phyloP scores from a whole-genome alignment of 1,140 invertebrate species.

The Odontomachus brunneus region DNA sequence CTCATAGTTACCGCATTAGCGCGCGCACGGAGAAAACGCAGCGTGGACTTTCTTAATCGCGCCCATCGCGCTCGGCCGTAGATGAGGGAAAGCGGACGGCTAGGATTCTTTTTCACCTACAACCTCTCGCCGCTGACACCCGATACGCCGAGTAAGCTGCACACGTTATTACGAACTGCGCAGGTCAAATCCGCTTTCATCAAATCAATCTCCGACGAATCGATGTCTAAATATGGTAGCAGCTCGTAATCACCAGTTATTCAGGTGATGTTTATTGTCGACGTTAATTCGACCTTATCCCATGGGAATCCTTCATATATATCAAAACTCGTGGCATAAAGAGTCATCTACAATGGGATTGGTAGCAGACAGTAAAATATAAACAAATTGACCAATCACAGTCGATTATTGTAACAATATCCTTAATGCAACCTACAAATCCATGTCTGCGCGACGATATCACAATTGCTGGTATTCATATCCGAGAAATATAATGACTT shows the following conservation, averaged over 20 bases:
- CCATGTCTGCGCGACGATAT: too few relatives aligned
- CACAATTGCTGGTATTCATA: neutral
- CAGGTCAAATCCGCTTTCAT: conserved; percentile 35
- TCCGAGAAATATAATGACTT: neutral
- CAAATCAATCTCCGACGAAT: conserved; percentile 14
- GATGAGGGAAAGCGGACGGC: conserved; percentile 64
- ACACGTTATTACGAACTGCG: neutral
- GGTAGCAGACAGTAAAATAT: too few relatives aligned
- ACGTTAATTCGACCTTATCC: neutral
- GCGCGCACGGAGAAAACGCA: conserved; percentile 46
- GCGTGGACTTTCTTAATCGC: conserved; percentile 36
- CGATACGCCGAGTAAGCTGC: neutral
- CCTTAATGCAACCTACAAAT: too few relatives aligned
- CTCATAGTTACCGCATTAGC: conserved; percentile 7
- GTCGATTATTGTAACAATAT: too few relatives aligned
- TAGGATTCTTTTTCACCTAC: conserved; percentile 52
- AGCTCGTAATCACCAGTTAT: neutral
- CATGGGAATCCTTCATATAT: neutral
- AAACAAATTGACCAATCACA: too few relatives aligned
- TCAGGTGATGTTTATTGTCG: neutral
- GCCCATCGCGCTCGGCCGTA: neutral
- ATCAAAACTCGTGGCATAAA: neutral
- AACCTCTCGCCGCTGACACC: conserved; percentile 27
- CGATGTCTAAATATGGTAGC: neutral
- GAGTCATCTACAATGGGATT: too few relatives aligned